Base-by-base conservation (phyloP, 1,140 invertebrate genomes). In the Papilio machaon region DNA sequence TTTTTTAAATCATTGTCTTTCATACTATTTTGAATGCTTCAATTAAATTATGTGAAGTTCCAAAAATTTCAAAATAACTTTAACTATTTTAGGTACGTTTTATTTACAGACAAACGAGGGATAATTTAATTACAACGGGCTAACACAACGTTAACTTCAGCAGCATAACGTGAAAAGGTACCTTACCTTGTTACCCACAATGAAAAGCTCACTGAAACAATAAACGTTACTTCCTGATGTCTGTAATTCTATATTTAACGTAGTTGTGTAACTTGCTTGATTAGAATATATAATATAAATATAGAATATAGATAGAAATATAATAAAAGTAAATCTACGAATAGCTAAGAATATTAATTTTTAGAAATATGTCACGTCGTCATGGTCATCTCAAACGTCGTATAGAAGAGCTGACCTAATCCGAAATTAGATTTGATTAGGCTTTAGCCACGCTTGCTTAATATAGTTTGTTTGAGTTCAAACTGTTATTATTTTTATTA, bases 191-290 rank as follows among this genome's bases (percentile, higher is more conserved):
- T 70, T n/a, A n/a, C 2, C 30, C 11, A 70, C 23, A 64, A 35
- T 35, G 23, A 15, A 70, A 70, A 70, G 64, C 64, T 70, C 64
- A 70, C 23, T 70, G 30, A 70, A 70, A 70, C 64, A 70, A 70
- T 70, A 10, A 70, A 70, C 13, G 9, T 64, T 9, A 30, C 64
- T 70, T 30, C 64, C 64, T 6, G 13, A 15, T 35, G 64, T 38
- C 17, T 3, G 13, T 58, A 58, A n/a, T 30, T 17, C 13, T 35
- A 38, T 38, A 17, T 70, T 70, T 54, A 17, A 54, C 17, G 15
- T 30, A 30, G 23, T 54, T 17, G n/a, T 2, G 15, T 6, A 54
- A 17, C 15, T 54, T n/a, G 52, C 15, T 54, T 1, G 13, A 6
- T 54, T 54, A 13, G 13, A 54, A 54, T n/a, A 15, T 54, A 54